Percentiles rank a stretch among this genome's conserved stretches.
phyloP scores from a whole-genome alignment of 1,140 invertebrate genomes.

The Monomorium pharaonis region DNA sequence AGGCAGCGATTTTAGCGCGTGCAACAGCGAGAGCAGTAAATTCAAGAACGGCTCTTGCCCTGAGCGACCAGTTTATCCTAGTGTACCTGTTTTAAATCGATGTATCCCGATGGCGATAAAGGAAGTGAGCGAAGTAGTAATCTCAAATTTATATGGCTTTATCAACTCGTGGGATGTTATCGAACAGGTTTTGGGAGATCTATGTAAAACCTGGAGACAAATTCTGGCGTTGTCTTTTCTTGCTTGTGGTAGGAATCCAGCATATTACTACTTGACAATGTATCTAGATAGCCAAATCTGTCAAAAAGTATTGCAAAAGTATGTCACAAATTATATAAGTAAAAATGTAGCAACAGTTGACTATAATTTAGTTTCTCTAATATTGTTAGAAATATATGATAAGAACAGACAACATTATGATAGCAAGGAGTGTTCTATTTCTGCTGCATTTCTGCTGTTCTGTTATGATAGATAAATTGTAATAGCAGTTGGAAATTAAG shows the following conservation, averaged over 20 bases:
- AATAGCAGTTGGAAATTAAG: no score
- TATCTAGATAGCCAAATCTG: no score
- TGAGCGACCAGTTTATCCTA: conserved; percentile 89
- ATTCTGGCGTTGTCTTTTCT: conserved; percentile 93
- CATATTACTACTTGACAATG: neutral
- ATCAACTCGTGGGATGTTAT: conserved; percentile 95
- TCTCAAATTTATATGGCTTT: conserved; percentile 91
- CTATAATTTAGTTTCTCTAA: no score
- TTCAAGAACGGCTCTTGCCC: conserved; percentile 90
- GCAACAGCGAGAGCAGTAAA: conserved; percentile 83
- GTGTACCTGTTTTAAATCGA: conserved; percentile 92
- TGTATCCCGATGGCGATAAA: conserved; percentile 92
- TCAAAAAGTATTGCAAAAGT: no score
- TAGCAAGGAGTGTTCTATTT: no score
- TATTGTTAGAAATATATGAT: no score
- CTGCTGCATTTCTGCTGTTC: no score
- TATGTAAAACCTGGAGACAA: conserved; percentile 94
- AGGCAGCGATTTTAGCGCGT: conserved; percentile 79
- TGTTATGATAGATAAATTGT: no score
- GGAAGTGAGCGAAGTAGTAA: conserved; percentile 87
- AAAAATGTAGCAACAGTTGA: no score
- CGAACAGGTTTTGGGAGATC: conserved; percentile 94
- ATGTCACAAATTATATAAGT: no score
- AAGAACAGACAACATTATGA: no score
- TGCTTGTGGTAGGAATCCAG: conserved; percentile 90